Base-by-base conservation (phyloP, 2,113 vertebrate genomes). In the Channa argus region DNA sequence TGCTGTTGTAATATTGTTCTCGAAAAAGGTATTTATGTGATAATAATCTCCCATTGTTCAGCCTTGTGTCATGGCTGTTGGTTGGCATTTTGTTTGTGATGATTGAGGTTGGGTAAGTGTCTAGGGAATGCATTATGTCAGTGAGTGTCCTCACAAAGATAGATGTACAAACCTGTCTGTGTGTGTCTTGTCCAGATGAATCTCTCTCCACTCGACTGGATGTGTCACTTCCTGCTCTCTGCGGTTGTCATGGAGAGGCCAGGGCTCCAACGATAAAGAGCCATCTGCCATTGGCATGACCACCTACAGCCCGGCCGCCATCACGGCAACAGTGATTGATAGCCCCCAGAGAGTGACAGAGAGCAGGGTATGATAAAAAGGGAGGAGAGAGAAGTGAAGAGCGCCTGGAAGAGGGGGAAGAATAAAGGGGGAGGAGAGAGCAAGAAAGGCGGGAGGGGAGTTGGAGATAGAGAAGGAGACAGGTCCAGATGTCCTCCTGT, bases 241-340 rank as follows among this genome's bases (percentile, higher is more conserved):
- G 88, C 37, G 74, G 90, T 92, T 89, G 91, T 91, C 92, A 88
- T 90, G 88, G 91, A 85, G 91, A 91, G 83, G 77, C 82, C 85
- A 77, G 74, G 87, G 85, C 89, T 89, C 85, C 77, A 74, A 86
- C 70, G 88, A 93, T 92, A 92, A 93, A 92, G 91, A 93, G 92
- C 91, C 92, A 94, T 93, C 91, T 93, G 91, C 87, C 70, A 75
- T 93, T 90, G 58, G 90, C 91, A 82, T 91, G 93, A 90, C 92
- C 91, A 92, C 92, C 90, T 87, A 80, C 84, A 86, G 90, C 86
- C 88, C 74, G 74, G 87, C 89, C 71, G 59, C 86, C 62, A 76
- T 91, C 92, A 90, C 72, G 49, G 81, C 82, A 45, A 46, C 76
- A 11, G 46, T 92, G 92, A 93, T 92, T 90, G 92, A 93, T 94